phyloP scores from a whole-genome alignment of 2,888 invertebrate genomes.

The Lasioglossum morio region DNA sequence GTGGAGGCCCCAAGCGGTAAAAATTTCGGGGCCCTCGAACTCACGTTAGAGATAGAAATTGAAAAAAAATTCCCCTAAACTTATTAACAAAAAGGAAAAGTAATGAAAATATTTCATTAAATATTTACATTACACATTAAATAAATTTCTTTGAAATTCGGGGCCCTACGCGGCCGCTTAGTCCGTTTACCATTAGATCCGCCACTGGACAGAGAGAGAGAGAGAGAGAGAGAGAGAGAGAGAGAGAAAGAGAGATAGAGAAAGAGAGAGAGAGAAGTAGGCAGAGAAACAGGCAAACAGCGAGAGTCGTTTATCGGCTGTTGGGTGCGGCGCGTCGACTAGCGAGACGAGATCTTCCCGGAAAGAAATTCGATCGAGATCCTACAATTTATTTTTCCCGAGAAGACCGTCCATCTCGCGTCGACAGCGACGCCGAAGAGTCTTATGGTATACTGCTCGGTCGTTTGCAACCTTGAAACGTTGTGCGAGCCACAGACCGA shows the following conservation, averaged over 20 bases:
- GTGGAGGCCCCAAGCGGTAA: too few species aligned
- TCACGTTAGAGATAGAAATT: too few species aligned
- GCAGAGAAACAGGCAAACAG: slow-evolving; percentile 38
- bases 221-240: slow-evolving; percentile 36
- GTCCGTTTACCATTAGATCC: too few species aligned
- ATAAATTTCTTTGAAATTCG: too few species aligned
- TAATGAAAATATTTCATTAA: too few species aligned
- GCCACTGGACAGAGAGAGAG: too few species aligned
- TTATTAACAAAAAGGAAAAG: too few species aligned
- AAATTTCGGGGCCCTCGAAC: too few species aligned
- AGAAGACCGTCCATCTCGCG: background rate
- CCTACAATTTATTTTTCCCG: background rate
- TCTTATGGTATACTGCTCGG: slow-evolving; percentile 34
- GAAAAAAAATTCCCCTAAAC: too few species aligned
- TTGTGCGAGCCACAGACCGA: slow-evolving; percentile 14
- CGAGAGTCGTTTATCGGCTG: slow-evolving; percentile 17
- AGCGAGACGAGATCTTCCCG: background rate
- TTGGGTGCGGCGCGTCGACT: background rate
- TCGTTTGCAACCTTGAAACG: slow-evolving; percentile 50
- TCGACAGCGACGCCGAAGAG: background rate
- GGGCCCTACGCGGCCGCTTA: too few species aligned
- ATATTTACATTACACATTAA: too few species aligned
- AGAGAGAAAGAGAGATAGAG: slow-evolving; percentile 33
- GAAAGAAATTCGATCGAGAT: background rate
- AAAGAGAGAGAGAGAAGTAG: slow-evolving; percentile 23